Conservation (phyloP, 1,140 invertebrate genomes). For the Archivesica marissinica region DNA sequence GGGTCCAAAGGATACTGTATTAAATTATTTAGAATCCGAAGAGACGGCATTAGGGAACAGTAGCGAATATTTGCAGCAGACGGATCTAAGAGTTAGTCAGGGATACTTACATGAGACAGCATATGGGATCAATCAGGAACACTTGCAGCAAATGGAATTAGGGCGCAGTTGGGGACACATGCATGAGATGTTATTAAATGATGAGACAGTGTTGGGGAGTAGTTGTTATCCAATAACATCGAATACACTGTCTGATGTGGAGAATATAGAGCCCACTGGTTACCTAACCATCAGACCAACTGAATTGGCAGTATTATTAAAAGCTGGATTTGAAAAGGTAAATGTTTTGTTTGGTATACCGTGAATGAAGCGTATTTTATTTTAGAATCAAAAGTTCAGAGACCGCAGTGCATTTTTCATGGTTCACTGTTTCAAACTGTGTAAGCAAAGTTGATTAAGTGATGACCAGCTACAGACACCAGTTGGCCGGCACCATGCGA, state of each 20-base stretch:
- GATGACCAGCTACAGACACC: neutral
- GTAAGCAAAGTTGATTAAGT: no score
- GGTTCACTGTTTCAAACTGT: no score
- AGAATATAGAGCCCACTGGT: neutral
- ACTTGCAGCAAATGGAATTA: neutral
- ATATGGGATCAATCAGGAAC: neutral
- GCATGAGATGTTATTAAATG: neutral
- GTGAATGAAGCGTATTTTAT: neutral
- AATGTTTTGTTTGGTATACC: neutral
- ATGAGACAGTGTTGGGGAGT: slow-evolving; percentile 10
- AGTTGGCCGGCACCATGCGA: neutral
- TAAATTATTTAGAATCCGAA: neutral
- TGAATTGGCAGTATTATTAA: slow-evolving; percentile 68
- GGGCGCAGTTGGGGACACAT: neutral
- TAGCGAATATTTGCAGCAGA: neutral
- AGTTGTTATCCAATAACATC: neutral
- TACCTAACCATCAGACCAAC: slow-evolving; percentile 37
- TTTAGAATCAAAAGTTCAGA: neutral
- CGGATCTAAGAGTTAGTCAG: neutral
- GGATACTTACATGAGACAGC: neutral
- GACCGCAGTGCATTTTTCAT: neutral
- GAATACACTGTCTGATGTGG: neutral
- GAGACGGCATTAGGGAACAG: neutral
- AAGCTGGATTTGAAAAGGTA: slow-evolving; percentile 72
- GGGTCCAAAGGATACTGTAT: neutral